Conservation (phyloP, 92 coral and sea anemone genomes). For the Heteractis magnifica region DNA sequence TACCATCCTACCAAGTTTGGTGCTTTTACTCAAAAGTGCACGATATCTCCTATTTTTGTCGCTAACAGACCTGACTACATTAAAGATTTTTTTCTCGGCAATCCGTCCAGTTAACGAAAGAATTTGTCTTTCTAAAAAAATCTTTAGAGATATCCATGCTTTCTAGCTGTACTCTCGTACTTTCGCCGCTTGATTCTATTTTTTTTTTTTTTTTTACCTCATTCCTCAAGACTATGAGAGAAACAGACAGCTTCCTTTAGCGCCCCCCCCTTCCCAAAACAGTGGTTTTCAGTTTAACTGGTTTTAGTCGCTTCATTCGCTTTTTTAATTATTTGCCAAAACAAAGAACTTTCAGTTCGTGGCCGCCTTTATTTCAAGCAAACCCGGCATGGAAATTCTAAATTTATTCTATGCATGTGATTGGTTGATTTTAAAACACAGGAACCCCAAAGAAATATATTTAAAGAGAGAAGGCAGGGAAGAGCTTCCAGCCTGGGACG, state of each 20-base stretch:
- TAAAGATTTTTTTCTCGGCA: not conserved
- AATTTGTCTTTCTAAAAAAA: not conserved
- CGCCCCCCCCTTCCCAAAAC: not conserved
- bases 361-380: not conserved
- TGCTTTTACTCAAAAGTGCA: no score
- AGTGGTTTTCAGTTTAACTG: not conserved
- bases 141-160: not conserved
- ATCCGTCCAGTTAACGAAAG: not conserved
- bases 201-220: not conserved
- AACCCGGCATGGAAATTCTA: not conserved
- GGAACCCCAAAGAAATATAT: not conserved
- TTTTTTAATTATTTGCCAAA: no score
- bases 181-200: not conserved
- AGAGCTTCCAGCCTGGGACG: not conserved
- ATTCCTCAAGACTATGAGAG: not conserved
- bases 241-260: not conserved
- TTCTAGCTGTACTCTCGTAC: not conserved
- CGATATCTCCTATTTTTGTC: no score
- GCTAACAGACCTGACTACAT: no score
- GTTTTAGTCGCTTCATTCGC: not conserved
- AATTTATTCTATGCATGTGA: not conserved
- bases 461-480: not conserved
- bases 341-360: not conserved
- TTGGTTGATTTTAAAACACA: not conserved
- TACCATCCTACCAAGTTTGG: no score